A percentile compares a stretch with the other conserved stretches of the same genome.
Conservation (phyloP, 2,113 vertebrate species). For the Osmerus eperlanus region DNA sequence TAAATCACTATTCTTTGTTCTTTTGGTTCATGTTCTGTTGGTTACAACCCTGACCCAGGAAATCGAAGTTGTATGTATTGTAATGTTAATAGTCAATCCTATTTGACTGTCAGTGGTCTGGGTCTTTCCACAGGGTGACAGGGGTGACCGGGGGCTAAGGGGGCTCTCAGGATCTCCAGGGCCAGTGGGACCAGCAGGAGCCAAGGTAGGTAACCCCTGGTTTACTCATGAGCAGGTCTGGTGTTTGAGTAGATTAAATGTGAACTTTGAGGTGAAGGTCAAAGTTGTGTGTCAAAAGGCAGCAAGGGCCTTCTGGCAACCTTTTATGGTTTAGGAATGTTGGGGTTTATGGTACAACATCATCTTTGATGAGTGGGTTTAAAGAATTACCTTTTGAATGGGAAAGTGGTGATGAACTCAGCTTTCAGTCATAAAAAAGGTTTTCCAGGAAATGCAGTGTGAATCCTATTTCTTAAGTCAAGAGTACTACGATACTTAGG, state of each 20-base stretch:
- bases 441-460: too few species aligned
- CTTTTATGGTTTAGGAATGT: conserved; percentile 10
- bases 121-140: conserved; percentile 62
- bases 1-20: too few species aligned
- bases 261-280: conserved; percentile 11
- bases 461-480: too few species aligned
- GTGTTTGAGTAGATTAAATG: not conserved
- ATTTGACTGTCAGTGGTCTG: not conserved
- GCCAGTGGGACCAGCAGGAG: conserved; percentile 64
- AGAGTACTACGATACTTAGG: too few species aligned
- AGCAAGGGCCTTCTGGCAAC: not conserved
- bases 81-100: not conserved
- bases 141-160: conserved; percentile 65
- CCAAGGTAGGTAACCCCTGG: conserved; percentile 58
- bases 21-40: too few species aligned
- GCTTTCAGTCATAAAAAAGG: too few species aligned
- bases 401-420: too few species aligned
- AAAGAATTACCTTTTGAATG: too few species aligned
- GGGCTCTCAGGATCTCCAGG: conserved; percentile 64
- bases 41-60: too few species aligned
- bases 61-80: not conserved
- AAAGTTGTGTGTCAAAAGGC: not conserved
- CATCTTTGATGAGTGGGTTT: too few species aligned
- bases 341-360: not conserved
- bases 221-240: too few species aligned